These are phyloP conservation scores for Rattus rattus DNA, from an alignment of 2,113 vertebrate genomes.

Conservation along the genomic window DNA sequence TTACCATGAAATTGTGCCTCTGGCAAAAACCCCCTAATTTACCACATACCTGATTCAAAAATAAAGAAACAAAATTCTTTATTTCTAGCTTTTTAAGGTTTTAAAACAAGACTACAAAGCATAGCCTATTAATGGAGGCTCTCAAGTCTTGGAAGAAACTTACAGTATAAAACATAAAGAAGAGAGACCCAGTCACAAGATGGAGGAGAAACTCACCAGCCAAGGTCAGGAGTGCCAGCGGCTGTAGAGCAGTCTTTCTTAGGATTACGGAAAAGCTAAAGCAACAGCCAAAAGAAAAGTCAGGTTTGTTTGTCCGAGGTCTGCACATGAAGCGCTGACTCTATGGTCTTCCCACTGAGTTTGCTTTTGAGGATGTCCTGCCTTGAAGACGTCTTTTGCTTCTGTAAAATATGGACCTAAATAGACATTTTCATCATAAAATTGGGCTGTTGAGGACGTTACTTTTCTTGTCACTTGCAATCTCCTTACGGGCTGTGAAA, in stretches of 20 bases:
- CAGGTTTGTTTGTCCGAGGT: background rate
- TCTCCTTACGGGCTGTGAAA: conserved; percentile 46
- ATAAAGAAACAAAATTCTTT: background rate
- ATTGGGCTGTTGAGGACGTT: conserved; percentile 1
- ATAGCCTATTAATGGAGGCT: background rate
- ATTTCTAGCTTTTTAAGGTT: background rate
- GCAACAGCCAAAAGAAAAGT: background rate
- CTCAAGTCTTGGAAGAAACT: background rate
- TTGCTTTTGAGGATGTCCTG: background rate
- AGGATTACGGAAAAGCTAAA: background rate
- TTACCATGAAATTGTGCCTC: background rate
- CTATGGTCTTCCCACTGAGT: background rate
- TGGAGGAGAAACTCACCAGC: background rate
- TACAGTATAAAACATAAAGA: background rate
- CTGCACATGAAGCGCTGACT: too few species aligned
- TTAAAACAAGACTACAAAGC: background rate
- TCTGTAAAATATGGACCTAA: conserved; percentile 28
- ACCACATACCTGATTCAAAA: background rate
- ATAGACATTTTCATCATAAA: conserved; percentile 54
- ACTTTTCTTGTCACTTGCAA: conserved; percentile 11
- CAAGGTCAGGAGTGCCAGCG: background rate
- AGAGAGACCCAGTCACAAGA: background rate
- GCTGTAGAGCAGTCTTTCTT: background rate
- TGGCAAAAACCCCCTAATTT: background rate
- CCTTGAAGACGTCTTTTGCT: background rate